Evolutionary conservation across 1,140 invertebrate genomes (phyloP).

Genomic region (Drosophila nebulosa): DNA sequence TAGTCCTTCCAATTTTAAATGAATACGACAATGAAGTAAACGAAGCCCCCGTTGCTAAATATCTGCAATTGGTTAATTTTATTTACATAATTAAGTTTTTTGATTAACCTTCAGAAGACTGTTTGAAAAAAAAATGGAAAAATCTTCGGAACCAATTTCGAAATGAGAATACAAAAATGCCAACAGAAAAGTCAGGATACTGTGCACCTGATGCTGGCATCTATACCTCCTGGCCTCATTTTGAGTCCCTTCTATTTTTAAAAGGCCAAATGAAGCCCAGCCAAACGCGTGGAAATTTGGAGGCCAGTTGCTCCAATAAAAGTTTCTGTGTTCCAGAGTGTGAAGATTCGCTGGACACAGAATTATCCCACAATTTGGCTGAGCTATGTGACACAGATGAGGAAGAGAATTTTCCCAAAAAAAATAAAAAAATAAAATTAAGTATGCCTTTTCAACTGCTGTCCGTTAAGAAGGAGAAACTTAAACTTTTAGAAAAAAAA

Average conservation of each 20-base stretch:
- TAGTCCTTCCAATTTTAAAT: conserved; percentile 17
- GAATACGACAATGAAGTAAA: background rate
- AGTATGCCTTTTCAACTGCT: background rate
- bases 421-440: background rate
- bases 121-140: background rate
- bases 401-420: too few relatives aligned
- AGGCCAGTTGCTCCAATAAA: background rate
- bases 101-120: background rate
- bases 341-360: too few relatives aligned
- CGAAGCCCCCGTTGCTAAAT: background rate
- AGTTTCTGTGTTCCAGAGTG: too few relatives aligned
- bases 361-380: too few relatives aligned
- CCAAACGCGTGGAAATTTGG: background rate
- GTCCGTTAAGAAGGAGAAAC: background rate
- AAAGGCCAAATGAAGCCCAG: background rate
- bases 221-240: too few relatives aligned
- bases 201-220: background rate
- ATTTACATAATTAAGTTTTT: background rate
- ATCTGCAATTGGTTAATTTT: background rate
- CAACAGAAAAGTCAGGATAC: background rate
- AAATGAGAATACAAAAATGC: background rate
- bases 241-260: too few relatives aligned
- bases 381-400: too few relatives aligned
- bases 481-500: too few relatives aligned
- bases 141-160: background rate